Base-by-base conservation (phyloP, 2,888 invertebrate species). In the Ellobium chinense region DNA sequence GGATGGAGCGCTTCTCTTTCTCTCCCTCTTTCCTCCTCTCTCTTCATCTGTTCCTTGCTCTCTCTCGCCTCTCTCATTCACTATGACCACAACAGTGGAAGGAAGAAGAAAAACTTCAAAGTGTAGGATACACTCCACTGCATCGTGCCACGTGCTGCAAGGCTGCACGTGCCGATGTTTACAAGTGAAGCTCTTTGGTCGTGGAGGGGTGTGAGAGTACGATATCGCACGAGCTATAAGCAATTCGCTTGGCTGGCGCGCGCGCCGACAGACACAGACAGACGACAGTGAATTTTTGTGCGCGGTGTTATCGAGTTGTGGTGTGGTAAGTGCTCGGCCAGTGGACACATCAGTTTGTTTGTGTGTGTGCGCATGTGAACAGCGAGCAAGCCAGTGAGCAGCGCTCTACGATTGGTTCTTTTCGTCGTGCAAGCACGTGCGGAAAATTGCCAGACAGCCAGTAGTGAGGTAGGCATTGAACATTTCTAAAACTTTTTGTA, bases 101-200 rank as follows among this genome's bases (percentile, higher is more conserved):
- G n/a, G n/a, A n/a, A n/a, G n/a, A n/a, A n/a, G n/a, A n/a, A n/a
- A n/a, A n/a, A n/a, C n/a, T n/a, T n/a, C n/a, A 27, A 46, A 46
- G 46, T 46, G 36, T 5, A 24, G 36, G 27, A 60, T 14, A 72
- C 60, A 72, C 58, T 56, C 58, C n/a, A 60, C 36, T 60, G 60
- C 24, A 58, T 72, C 56, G 56, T 72, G 72, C 60, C 72, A 58
- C 58, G 27, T 60, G 72, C 56, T 34, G 60, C 72, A 56, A 56
- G 36, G n/a, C 34, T 63, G 63, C 74, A 74, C 74, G 74, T 74
- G 74, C 74, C 74, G 63, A 14, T 74, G 74, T 74, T 74, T 74
- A 74, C 74, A 74, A 74, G 63, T 63, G 31, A n/a, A 74, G 74
- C 63, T 63, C 46, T 74, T 74, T 63, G 62, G 63, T 46, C 63